Conservation (phyloP, 1,140 invertebrate genomes). For the Aporrectodea caliginosa region DNA sequence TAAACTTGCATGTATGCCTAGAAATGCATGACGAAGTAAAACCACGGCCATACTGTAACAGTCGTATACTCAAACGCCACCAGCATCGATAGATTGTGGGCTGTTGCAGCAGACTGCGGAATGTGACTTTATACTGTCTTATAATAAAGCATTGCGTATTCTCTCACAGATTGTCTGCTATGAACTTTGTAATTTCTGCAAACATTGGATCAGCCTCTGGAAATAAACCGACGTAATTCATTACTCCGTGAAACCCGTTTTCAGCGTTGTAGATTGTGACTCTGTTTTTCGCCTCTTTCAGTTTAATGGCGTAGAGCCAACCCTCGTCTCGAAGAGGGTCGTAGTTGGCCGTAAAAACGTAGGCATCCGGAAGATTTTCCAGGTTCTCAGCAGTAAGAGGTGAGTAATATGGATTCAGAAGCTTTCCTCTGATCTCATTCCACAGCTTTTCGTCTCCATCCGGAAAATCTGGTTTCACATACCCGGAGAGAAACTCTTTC, state of each 20-base stretch:
- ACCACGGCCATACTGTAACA: too few species aligned
- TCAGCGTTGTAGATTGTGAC: neutral
- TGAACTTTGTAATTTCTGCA: neutral
- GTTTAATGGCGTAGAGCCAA: slow-evolving; percentile 27
- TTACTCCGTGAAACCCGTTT: neutral
- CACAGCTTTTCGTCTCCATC: neutral
- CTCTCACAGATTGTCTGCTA: neutral
- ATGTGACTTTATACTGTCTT: too few species aligned
- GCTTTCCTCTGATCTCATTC: neutral
- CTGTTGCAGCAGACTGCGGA: too few species aligned
- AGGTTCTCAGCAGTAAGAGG: slow-evolving; percentile 33
- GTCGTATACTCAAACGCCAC: too few species aligned
- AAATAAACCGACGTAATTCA: neutral
- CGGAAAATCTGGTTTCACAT: neutral
- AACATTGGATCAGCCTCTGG: neutral
- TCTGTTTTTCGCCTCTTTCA: neutral
- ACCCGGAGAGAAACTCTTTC: neutral
- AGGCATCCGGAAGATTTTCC: slow-evolving; percentile 29
- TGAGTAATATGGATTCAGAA: slow-evolving; percentile 30
- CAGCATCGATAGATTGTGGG: too few species aligned
- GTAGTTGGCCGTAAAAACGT: slow-evolving; percentile 24
- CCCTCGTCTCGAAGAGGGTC: slow-evolving; percentile 34
- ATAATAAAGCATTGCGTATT: too few species aligned
- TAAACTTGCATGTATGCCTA: too few species aligned
- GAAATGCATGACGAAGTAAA: too few species aligned